Conservation (phyloP, 2,888 invertebrate species). For the Andrena hattorfiana region DNA sequence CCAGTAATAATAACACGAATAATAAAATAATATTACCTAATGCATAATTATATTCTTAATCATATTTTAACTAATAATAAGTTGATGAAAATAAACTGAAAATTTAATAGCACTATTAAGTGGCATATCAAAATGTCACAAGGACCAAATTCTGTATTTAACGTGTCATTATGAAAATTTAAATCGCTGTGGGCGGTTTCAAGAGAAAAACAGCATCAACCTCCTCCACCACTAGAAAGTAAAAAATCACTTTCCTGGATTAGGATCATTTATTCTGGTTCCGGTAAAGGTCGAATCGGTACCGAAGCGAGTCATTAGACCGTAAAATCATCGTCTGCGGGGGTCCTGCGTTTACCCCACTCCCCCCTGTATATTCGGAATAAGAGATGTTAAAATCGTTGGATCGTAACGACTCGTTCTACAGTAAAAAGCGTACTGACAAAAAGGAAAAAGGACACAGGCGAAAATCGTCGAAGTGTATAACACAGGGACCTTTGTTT, state of each 20-base stretch:
- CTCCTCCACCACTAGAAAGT: too few relatives aligned
- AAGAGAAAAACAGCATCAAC: too few relatives aligned
- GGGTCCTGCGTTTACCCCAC: slow-evolving; percentile 73
- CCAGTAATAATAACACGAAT: too few relatives aligned
- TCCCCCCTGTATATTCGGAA: slow-evolving; percentile 36
- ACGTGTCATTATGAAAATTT: too few relatives aligned
- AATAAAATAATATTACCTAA: too few relatives aligned
- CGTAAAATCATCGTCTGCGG: slow-evolving; percentile 82
- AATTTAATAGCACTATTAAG: too few relatives aligned
- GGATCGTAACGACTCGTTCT: slow-evolving; percentile 70
- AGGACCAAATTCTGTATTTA: too few relatives aligned
- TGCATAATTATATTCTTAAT: too few relatives aligned
- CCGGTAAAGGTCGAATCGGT: slow-evolving; percentile 60
- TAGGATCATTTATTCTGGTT: slow-evolving; percentile 21
- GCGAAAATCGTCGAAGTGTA: slow-evolving; percentile 36
- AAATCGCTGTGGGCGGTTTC: too few relatives aligned
- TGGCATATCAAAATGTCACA: too few relatives aligned
- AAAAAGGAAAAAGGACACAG: slow-evolving; percentile 58
- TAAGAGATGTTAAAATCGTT: slow-evolving; percentile 69
- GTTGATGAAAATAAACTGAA: too few relatives aligned
- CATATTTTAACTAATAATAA: too few relatives aligned
- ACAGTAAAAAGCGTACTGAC: slow-evolving; percentile 37
- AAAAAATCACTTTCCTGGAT: slow-evolving; percentile 13
- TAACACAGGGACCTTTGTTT: slow-evolving; percentile 37
- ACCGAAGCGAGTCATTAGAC: slow-evolving; percentile 68